These are phyloP conservation scores for Epinephelus awoara DNA, from an alignment of 2,797 vertebrate genomes.

Conservation along the genomic window DNA sequence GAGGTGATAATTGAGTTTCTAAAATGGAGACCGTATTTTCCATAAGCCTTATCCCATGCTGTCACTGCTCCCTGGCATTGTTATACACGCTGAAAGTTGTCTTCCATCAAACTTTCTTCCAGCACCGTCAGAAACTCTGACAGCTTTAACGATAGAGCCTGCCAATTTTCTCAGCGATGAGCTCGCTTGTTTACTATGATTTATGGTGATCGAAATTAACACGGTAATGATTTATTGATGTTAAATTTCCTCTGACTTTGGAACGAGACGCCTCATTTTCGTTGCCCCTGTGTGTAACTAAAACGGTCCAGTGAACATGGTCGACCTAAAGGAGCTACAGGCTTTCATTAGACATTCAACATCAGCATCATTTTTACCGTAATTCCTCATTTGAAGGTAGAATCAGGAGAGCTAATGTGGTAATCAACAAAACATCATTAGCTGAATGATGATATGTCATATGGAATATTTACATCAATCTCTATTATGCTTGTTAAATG, in stretches of 20 bases:
- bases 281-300: neutral
- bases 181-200: constrained; percentile 54
- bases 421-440: constrained; percentile 73
- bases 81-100: constrained; percentile 28
- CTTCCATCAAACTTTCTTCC: constrained; percentile 40
- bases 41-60: constrained; percentile 14
- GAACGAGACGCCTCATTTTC: constrained; percentile 44
- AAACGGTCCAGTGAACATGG: constrained; percentile 35
- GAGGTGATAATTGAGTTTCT: constrained; percentile 30
- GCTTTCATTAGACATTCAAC: constrained; percentile 49
- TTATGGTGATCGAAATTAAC: constrained; percentile 55
- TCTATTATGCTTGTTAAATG: constrained; percentile 72
- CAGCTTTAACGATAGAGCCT: constrained; percentile 20
- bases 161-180: constrained; percentile 19
- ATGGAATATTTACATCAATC: constrained; percentile 75
- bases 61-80: constrained; percentile 13
- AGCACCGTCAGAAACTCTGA: constrained; percentile 32
- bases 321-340: constrained; percentile 26
- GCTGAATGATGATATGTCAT: constrained; percentile 64
- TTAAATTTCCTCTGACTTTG: constrained; percentile 50
- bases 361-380: constrained; percentile 50
- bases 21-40: constrained; percentile 16
- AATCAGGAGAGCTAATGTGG: constrained; percentile 64
- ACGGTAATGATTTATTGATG: constrained; percentile 58
- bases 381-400: constrained; percentile 56